Conservation (phyloP, 2,888 invertebrate genomes). For the Pristionchus entomophagus region DNA sequence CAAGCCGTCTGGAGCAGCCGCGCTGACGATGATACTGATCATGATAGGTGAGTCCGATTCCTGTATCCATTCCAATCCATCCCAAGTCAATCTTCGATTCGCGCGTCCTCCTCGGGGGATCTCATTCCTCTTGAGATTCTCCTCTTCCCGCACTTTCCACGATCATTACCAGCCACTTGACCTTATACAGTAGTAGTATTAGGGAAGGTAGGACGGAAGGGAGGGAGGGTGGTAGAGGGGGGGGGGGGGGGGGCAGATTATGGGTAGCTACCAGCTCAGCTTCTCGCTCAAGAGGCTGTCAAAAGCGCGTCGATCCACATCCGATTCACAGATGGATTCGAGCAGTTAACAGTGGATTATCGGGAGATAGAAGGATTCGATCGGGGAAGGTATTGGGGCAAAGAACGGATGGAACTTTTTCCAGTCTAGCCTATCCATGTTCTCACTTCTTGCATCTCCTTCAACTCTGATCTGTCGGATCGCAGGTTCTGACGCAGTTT, state of each 20-base stretch:
- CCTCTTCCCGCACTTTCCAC: constrained; percentile 2
- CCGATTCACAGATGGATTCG: neutral
- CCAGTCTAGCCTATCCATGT: no score
- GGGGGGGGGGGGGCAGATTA: no score
- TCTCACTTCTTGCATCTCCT: no score
- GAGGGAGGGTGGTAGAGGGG: neutral
- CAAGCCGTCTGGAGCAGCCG: neutral
- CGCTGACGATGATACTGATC: neutral
- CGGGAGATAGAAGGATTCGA: no score
- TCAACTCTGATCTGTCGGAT: no score
- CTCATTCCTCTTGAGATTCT: constrained; percentile 13
- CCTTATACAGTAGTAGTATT: constrained; percentile 40
- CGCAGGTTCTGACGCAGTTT: no score
- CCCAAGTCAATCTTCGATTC: neutral
- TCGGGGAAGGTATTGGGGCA: no score
- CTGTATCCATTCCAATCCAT: neutral
- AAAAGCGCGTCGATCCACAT: neutral
- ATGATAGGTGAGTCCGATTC: neutral
- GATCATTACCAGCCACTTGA: constrained; percentile 40
- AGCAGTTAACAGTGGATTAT: constrained; percentile 3
- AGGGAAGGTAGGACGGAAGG: neutral
- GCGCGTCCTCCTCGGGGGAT: neutral
- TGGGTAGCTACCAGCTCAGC: neutral
- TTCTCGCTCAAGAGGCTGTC: constrained; percentile 11
- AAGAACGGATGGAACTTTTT: no score